phyloP scores from a whole-genome alignment of 2,888 invertebrate genomes.

The Pseudoips prasinana region DNA sequence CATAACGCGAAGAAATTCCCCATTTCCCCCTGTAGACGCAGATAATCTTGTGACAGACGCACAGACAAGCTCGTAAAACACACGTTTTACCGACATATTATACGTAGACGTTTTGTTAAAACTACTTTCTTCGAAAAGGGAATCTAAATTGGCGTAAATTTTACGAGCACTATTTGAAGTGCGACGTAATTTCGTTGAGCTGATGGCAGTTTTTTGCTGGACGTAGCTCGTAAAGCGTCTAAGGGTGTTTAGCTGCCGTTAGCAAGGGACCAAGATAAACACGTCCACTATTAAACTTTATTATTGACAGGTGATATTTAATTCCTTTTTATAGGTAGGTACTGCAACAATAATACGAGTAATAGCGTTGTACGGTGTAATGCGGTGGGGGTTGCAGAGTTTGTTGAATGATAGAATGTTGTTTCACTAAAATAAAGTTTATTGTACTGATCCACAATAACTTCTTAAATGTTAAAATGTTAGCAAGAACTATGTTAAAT shows the following conservation, averaged over 20 bases:
- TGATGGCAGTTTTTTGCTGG: slow-evolving; percentile 27
- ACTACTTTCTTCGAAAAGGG: slow-evolving; percentile 49
- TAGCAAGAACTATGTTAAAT: too few relatives aligned
- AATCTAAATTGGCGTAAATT: slow-evolving; percentile 70
- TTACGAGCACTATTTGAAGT: slow-evolving; percentile 55
- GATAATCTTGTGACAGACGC: slow-evolving; percentile 28
- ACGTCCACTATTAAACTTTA: slow-evolving; percentile 18
- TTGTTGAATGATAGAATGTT: too few relatives aligned
- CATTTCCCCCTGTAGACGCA: slow-evolving; percentile 3
- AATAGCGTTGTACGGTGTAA: too few relatives aligned
- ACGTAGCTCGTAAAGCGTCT: slow-evolving; percentile 18
- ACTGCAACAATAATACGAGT: too few relatives aligned
- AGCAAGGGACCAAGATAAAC: slow-evolving; percentile 19
- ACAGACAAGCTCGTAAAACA: slow-evolving; percentile 55
- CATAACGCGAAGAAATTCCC: too few relatives aligned
- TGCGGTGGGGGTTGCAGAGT: too few relatives aligned
- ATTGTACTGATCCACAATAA: too few relatives aligned
- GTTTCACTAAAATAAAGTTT: too few relatives aligned
- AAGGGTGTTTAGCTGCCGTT: slow-evolving; percentile 24
- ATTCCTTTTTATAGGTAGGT: too few relatives aligned
- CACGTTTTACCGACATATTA: slow-evolving; percentile 67
- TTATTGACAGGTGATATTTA: slow-evolving; percentile 17
- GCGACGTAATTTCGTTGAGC: slow-evolving; percentile 44
- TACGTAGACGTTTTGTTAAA: slow-evolving; percentile 56
- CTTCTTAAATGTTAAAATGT: too few relatives aligned